Evolutionary conservation across 2,797 vertebrate species (phyloP).

Genomic region (Gymnopithys bicolor): DNA sequence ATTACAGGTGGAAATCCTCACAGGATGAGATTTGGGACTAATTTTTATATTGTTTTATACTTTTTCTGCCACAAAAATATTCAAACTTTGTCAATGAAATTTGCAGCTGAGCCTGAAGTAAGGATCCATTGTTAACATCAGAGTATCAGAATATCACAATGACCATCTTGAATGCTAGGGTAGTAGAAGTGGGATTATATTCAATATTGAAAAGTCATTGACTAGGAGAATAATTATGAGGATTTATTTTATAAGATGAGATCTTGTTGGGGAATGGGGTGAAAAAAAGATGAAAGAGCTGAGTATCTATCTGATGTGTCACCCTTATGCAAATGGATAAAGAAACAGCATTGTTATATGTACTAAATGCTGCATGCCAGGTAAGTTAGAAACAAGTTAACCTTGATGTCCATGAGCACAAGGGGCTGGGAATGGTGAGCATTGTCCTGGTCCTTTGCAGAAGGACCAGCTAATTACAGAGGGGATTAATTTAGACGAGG

Average conservation of each 20-base stretch:
- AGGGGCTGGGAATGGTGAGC: not conserved
- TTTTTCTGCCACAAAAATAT: not conserved
- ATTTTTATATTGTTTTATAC: not conserved
- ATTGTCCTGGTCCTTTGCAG: not conserved
- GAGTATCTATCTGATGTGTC: not conserved
- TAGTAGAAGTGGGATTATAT: not conserved
- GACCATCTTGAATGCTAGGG: not conserved
- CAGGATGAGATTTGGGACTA: not conserved
- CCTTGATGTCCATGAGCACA: not conserved
- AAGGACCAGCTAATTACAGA: not conserved
- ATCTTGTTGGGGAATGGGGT: not conserved
- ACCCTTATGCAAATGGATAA: not conserved
- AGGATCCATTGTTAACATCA: not conserved
- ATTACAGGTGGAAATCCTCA: not conserved
- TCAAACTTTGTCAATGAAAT: not conserved
- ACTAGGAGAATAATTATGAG: not conserved
- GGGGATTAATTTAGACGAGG: not conserved
- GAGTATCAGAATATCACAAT: not conserved
- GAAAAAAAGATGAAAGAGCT: not conserved
- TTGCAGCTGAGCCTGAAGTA: not conserved
- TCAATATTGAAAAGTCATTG: not conserved
- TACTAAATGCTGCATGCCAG: not conserved
- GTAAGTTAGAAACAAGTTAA: not conserved
- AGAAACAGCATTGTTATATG: not conserved
- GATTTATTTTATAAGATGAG: not conserved